Percentiles rank a stretch among this genome's conserved stretches.
phyloP scores from a whole-genome alignment of 2,797 vertebrate genomes.

The Tolypeutes matacus region DNA sequence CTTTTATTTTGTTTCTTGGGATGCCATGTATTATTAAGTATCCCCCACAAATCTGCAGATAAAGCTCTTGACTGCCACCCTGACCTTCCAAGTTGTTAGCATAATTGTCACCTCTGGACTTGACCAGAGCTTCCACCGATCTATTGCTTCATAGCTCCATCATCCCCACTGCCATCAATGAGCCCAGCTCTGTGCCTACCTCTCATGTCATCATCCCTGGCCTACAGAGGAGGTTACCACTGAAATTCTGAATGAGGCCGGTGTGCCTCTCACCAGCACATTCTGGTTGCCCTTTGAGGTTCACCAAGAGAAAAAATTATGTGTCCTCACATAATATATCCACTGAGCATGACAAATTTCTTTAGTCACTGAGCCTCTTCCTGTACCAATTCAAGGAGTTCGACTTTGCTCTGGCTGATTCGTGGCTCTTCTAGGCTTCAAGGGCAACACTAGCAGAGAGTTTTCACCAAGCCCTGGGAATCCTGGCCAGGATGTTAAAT shows the following conservation, averaged over 20 bases:
- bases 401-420: neutral
- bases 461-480: neutral
- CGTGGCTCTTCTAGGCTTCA: neutral
- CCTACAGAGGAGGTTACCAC: neutral
- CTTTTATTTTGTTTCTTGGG: neutral
- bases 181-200: neutral
- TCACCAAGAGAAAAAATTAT: neutral
- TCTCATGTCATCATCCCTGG: neutral
- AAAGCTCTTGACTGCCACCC: fast-evolving
- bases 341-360: neutral
- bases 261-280: neutral
- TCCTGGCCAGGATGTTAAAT: neutral
- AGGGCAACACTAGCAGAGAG: neutral
- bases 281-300: too few species aligned
- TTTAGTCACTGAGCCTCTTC: neutral
- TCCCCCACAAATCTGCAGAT: neutral
- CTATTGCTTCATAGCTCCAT: fast-evolving
- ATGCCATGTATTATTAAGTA: neutral
- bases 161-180: neutral
- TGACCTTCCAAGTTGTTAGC: neutral
- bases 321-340: neutral
- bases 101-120: neutral
- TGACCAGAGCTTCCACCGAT: neutral
- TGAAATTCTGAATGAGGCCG: too few species aligned
- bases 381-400: neutral